Evolutionary conservation across 2,888 invertebrate species (phyloP).

Genomic region (Teinopalpus imperialis): DNA sequence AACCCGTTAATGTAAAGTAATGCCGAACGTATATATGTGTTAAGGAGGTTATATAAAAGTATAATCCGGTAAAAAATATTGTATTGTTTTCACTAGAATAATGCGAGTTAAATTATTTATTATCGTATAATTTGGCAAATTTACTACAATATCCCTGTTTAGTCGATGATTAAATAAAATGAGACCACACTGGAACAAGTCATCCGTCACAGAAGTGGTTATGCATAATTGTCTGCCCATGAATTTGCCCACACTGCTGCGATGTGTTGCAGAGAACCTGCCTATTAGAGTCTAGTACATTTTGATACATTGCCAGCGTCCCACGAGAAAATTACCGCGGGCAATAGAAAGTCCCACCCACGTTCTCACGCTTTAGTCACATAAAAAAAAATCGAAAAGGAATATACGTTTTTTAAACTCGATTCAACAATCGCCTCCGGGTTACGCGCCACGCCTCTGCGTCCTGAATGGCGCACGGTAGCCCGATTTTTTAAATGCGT

Average conservation of each 20-base stretch:
- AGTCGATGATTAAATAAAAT: too few species aligned
- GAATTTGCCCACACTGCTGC: slow-evolving; percentile 20
- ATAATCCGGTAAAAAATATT: too few species aligned
- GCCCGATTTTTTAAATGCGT: slow-evolving; percentile 49
- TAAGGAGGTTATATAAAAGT: too few species aligned
- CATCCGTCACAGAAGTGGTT: slow-evolving; percentile 23
- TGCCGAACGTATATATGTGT: too few species aligned
- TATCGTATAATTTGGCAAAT: too few species aligned
- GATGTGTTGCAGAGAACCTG: slow-evolving; percentile 15
- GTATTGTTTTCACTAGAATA: too few species aligned
- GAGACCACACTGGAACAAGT: slow-evolving; percentile 18
- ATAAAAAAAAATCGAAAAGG: slow-evolving; percentile 44
- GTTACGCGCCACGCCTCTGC: slow-evolving; percentile 72
- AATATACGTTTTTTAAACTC: slow-evolving; percentile 58
- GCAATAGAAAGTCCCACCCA: slow-evolving; percentile 79
- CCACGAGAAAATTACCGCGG: slow-evolving; percentile 66
- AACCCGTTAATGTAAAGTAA: too few species aligned
- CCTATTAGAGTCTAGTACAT: slow-evolving; percentile 20
- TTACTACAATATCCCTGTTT: too few species aligned
- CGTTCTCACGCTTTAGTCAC: slow-evolving; percentile 49
- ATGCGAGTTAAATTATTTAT: too few species aligned
- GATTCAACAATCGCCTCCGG: slow-evolving; percentile 60
- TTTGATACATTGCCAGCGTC: slow-evolving; percentile 32
- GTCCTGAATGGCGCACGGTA: slow-evolving; percentile 71
- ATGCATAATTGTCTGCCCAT: slow-evolving; percentile 22